Base-by-base conservation (phyloP, 2,113 vertebrate genomes). In the Ctenodactylus gundi region DNA sequence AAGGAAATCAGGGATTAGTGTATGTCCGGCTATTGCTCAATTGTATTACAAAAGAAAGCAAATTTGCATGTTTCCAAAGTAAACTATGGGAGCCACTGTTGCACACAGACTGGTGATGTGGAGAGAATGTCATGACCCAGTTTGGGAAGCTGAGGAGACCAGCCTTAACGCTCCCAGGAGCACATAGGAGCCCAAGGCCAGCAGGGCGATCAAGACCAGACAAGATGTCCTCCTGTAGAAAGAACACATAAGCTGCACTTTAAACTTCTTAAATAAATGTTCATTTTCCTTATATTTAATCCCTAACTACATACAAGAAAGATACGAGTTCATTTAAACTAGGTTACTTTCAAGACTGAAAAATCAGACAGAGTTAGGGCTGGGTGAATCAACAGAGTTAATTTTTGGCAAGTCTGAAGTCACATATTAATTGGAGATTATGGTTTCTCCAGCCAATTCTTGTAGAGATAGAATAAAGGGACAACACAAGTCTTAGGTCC, bases 51-150 rank as follows among this genome's bases (percentile, higher is more conserved):
- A 57, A 62, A 88, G 62, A 97, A 75, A 95, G 93, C 34, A 90
- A 97, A 95, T 94, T 91, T 84, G 53, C 58, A 94, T 82, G 82
- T 91, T 94, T 93, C 92, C 95, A 94, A 94, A 93, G 93, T 95
- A 95, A 94, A 96, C 76, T 84, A 15, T 5, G 36, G 23, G 31
- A 75, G 31, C 36, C 39, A 36, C 15, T 1, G 6, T 1, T 39
- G 29, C 44, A 36, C 3, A 14, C 4, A 57, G 75, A 10, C 39
- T 55, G 7, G 82, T 23, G 64, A 39, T 53, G 10, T 44, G 53
- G 49, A 62, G 46, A 76, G 12, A 49, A 34, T 7, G 17, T 51
- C 11, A 9, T 4, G 15, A 57, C n/a, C 55, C 70, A 51, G 73
- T 60, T 21, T 31, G 12, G 1, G 0, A 57, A 95, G 23, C 81